These are phyloP conservation scores for Coleophora flavipennella DNA, from an alignment of 2,888 invertebrate species.

Conservation along the genomic window DNA sequence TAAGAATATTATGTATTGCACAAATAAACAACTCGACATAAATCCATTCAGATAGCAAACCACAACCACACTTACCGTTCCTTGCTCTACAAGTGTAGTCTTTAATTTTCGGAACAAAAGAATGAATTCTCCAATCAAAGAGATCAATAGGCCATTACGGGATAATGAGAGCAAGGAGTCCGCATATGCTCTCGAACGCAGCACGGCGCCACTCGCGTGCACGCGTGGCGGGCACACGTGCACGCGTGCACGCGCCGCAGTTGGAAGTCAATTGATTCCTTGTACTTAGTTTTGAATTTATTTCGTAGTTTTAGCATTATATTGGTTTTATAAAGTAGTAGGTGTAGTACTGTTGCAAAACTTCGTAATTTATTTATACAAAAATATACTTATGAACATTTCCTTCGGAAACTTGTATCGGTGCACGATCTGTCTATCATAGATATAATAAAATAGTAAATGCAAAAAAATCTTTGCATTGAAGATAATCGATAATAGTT, in stretches of 20 bases:
- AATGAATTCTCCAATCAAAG: neutral
- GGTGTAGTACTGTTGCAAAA: neutral
- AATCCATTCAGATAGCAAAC: too few species aligned
- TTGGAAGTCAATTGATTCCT: slow-evolving; percentile 22
- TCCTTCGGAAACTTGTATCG: too few species aligned
- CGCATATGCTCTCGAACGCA: slow-evolving; percentile 61
- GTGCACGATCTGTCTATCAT: too few species aligned
- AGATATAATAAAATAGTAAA: too few species aligned
- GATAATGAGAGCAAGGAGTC: slow-evolving; percentile 1
- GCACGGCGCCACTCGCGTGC: slow-evolving; percentile 43
- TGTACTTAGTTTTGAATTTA: neutral
- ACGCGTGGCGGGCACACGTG: slow-evolving; percentile 53
- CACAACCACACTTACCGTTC: too few species aligned
- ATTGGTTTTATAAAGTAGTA: neutral
- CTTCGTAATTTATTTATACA: neutral
- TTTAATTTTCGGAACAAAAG: too few species aligned
- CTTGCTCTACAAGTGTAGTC: too few species aligned
- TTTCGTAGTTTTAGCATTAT: neutral
- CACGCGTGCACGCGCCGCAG: slow-evolving; percentile 14
- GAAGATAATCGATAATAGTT: too few species aligned
- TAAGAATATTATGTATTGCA: too few species aligned
- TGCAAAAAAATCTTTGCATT: too few species aligned
- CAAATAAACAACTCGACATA: too few species aligned
- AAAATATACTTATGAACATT: neutral
- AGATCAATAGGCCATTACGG: slow-evolving; percentile 2